A percentile compares a stretch with the other conserved stretches of the same genome.
These are phyloP conservation scores for Nymphalis io DNA, from an alignment of 1,140 invertebrate genomes.

Conservation along the genomic window DNA sequence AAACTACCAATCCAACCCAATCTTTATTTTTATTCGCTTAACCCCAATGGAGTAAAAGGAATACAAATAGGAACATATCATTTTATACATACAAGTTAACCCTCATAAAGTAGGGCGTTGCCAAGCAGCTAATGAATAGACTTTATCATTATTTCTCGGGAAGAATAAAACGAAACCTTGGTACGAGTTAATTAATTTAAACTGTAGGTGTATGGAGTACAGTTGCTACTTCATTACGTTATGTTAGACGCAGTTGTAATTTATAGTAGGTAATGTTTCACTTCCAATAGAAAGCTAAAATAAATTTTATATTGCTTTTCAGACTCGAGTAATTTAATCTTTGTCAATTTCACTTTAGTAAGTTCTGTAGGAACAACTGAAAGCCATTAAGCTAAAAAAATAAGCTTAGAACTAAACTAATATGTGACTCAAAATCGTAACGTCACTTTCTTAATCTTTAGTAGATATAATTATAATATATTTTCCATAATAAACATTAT, in stretches of 20 bases:
- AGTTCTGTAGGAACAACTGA: too few relatives aligned
- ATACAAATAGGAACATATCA: not conserved
- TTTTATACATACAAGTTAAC: conserved; percentile 1
- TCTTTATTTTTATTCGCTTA: too few relatives aligned
- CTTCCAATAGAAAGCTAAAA: conserved; percentile 5
- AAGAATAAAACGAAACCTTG: conserved; percentile 27
- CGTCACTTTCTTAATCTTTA: too few relatives aligned
- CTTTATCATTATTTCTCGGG: conserved; percentile 22
- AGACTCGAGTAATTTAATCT: not conserved
- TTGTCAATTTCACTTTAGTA: not conserved
- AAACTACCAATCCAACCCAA: too few relatives aligned
- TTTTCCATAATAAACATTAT: too few relatives aligned
- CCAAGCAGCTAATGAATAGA: conserved; percentile 19
- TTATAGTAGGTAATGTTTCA: conserved; percentile 22
- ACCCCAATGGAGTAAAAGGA: too few relatives aligned
- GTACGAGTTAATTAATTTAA: conserved; percentile 31
- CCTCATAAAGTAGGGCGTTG: conserved; percentile 20
- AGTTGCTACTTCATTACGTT: conserved; percentile 22
- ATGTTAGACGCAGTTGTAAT: conserved; percentile 18
- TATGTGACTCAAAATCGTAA: too few relatives aligned
- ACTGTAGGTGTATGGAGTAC: conserved; percentile 22
- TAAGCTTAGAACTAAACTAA: too few relatives aligned
- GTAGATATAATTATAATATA: too few relatives aligned
- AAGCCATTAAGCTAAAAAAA: too few relatives aligned
- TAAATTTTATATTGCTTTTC: not conserved